Base-by-base conservation (phyloP, 2,888 invertebrate genomes). In the Drosophila vallismaia region DNA sequence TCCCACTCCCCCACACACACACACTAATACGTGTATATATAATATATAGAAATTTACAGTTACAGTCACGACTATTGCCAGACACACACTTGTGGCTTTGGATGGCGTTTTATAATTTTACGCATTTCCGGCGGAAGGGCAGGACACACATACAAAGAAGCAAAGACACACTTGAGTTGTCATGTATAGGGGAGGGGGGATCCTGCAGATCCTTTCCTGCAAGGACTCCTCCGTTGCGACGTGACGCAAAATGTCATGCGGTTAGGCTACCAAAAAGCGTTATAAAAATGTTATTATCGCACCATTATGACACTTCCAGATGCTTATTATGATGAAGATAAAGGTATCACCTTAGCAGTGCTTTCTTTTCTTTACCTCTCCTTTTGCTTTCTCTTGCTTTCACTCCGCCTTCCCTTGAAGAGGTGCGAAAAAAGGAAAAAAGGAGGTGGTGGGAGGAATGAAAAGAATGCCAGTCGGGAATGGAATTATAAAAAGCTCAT, bases 261-360 rank as follows among this genome's bases (percentile, higher is more conserved):
- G 66, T 75, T 79, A 5, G 77, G 81, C 79, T 81, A 75, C 74
- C 76, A 76, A 79, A 83, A 75, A 77, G 82, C 71, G 79, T 79
- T 85, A 77, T 85, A 80, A 85, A 85, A 86, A 80, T 77, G 73
- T 80, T 79, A 84, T 86, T 82, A 74, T 74, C 80, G 77, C 83
- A 76, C 76, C 77, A 78, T 85, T 78, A 80, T 79, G 85, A 76
- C 82, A 84, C 77, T 72, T 75, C 70, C 82, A 86, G 82, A 85
- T 82, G 77, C 78, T 80, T 78, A 79, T 86, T 82, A 77, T 69
- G 74, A 80, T 76, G 74, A 76, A 75, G 75, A 84, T 84, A 77
- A 80, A 82, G 74, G 56, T 72, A 45, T 53, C 45, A 52, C 38
- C 52, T 26, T 42, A 14, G 40, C 40, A 42, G 40, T 42, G 40